Evolutionary conservation across 2,888 invertebrate species (phyloP), one percentile per base, ranked within the genome.

Genomic region (Branchinecta sandiegonensis): DNA sequence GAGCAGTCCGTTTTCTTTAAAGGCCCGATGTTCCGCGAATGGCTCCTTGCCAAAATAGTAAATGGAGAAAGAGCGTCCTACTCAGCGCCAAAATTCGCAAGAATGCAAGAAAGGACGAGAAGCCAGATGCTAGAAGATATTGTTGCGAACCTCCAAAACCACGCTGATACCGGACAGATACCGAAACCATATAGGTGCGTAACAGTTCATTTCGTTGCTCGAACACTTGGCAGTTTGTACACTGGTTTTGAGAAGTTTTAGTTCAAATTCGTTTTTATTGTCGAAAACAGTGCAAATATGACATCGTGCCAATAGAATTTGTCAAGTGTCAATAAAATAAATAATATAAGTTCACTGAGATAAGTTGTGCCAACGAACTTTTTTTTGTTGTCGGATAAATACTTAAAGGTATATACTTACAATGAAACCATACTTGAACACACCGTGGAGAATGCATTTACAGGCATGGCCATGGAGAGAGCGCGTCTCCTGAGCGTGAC

Each of bases 81-180:
- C 77, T 93, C 93, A 0, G 94, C 94, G 1, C 94, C 94, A 0
- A 94, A 94, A 79, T 94, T 94, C 76, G 94, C 94, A 0, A 81
- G 93, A 73, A 94, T 94, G 94, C 91, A 94, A 78, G 94, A 94
- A 76, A 82, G 94, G 70, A 94, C 94, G 0, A 82, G 94, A 48
- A 90, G 89, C 71, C 94, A 94, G 79, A 93, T 94, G 93, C 81
- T 94, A 48, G 93, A 94, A 78, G 94, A 94, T 76, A 89, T 94
- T 71, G 93, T 94, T 10, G 92, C 92, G 72, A 94, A 94, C 80
- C 79, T 94, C 73, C 90, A 91, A 73, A 94, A 94, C 79, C 93
- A 94, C 76, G 92, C 91, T 0, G 93, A 94, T 80, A 94, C 94
- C 65, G 94, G 94, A 70, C 92, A 94, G 80, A 94, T 94, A 78